A percentile compares a stretch with the other conserved stretches of the same genome.
Conservation (phyloP, 2,888 invertebrate species). For the Mongoloraphidia duomilia region DNA sequence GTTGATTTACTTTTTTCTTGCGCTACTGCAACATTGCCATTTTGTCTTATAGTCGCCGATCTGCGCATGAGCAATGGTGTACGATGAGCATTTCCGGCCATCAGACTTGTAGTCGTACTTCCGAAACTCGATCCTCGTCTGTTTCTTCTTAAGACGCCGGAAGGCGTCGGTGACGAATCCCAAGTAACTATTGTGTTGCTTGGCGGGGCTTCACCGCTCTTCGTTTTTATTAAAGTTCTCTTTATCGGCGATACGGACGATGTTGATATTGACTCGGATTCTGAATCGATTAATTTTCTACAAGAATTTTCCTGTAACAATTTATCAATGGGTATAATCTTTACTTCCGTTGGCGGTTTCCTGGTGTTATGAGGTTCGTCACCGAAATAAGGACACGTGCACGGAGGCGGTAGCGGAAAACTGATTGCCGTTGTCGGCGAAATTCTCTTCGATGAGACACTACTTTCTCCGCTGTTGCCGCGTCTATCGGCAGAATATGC, state of each 20-base stretch:
- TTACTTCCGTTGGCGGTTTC: slow-evolving; percentile 34
- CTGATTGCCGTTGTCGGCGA: slow-evolving; percentile 17
- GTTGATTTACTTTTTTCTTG: slow-evolving; percentile 26
- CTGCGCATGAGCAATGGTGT: slow-evolving; percentile 37
- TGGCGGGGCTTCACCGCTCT: slow-evolving; percentile 20
- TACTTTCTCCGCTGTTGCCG: slow-evolving; percentile 24
- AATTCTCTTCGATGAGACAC: slow-evolving; percentile 24
- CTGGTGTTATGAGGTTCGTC: slow-evolving; percentile 43
- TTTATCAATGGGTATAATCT: slow-evolving; percentile 29
- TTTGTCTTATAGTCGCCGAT: slow-evolving; percentile 45
- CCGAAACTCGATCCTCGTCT: slow-evolving; percentile 51
- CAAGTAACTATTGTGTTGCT: slow-evolving; percentile 49
- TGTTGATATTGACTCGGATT: slow-evolving; percentile 22
- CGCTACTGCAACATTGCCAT: slow-evolving; percentile 26
- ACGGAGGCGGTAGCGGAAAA: slow-evolving; percentile 54
- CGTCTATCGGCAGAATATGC: slow-evolving; percentile 9
- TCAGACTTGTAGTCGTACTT: slow-evolving; percentile 43
- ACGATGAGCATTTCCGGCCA: slow-evolving; percentile 32
- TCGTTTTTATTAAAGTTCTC: slow-evolving; percentile 18
- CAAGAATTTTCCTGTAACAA: background rate
- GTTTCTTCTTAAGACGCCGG: slow-evolving; percentile 9
- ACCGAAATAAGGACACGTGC: slow-evolving; percentile 71
- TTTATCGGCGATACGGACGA: slow-evolving; percentile 33
- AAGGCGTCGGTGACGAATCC: slow-evolving; percentile 41
- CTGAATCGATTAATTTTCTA: slow-evolving; percentile 8